phyloP scores from a whole-genome alignment of 2,797 vertebrate species.

The Dallia pectoralis region DNA sequence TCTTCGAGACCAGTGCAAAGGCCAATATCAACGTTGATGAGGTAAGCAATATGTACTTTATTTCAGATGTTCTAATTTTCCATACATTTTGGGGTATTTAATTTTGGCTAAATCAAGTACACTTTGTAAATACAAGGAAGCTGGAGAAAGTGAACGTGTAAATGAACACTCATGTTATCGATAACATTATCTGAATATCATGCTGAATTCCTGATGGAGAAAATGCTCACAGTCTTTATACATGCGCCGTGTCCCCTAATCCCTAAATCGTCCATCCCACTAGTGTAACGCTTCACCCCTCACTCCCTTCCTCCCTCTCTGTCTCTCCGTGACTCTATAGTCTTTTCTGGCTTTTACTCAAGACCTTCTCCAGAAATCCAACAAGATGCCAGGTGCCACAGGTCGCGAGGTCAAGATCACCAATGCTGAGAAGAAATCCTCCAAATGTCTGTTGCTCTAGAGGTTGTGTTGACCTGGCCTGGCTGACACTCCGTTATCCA shows the following conservation, averaged over 20 bases:
- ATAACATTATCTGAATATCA: too few relatives aligned
- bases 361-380: conserved; percentile 85
- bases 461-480: background rate
- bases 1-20: conserved; percentile 95
- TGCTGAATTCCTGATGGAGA: background rate
- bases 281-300: background rate
- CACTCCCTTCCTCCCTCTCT: background rate
- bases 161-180: too few relatives aligned
- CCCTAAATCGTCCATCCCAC: background rate
- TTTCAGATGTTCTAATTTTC: background rate
- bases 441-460: conserved; percentile 78
- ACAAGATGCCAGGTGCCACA: conserved; percentile 66
- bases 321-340: conserved; percentile 52
- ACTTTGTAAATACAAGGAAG: too few relatives aligned
- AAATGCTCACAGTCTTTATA: background rate
- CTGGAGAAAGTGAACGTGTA: too few relatives aligned
- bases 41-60: conserved; percentile 68
- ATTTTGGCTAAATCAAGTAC: too few relatives aligned
- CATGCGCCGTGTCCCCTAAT: background rate
- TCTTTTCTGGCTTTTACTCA: conserved; percentile 84
- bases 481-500: background rate
- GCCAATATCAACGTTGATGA: conserved; percentile 92
- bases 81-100: too few relatives aligned
- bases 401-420: conserved; percentile 78
- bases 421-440: conserved; percentile 71